Conservation (phyloP, 2,888 invertebrate genomes). For the Tiphia femorata region DNA sequence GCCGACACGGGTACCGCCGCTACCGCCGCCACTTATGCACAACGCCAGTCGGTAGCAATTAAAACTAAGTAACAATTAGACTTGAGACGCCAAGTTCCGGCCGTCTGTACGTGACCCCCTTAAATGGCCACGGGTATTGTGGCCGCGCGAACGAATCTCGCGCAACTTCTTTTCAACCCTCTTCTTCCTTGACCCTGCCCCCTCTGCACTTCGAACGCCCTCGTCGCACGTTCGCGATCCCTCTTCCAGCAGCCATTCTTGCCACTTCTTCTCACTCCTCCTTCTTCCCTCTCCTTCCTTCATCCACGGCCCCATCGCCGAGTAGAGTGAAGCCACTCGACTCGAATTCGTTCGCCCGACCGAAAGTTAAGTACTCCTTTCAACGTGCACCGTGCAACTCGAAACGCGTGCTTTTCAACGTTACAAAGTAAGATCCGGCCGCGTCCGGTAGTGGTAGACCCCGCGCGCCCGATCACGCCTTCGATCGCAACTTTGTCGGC, state of each 20-base stretch:
- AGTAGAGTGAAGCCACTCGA: no score
- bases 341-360: not conserved
- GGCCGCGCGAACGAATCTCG: conserved; percentile 18
- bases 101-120: conserved; percentile 51
- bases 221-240: conserved; percentile 9
- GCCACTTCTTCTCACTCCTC: not conserved
- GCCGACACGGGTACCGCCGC: no score
- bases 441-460: no score
- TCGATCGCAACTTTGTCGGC: conserved; percentile 31
- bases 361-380: conserved; percentile 21
- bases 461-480: conserved; percentile 23
- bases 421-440: conserved; percentile 12
- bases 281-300: not conserved
- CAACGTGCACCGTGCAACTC: conserved; percentile 12
- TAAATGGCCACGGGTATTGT: conserved; percentile 35
- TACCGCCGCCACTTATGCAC: conserved; percentile 51
- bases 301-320: not conserved
- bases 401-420: conserved; percentile 7
- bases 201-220: conserved; percentile 5
- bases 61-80: conserved; percentile 59
- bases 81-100: conserved; percentile 45
- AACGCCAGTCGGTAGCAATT: conserved; percentile 50
- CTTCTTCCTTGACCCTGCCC: conserved; percentile 3
- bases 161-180: conserved; percentile 14
- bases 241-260: conserved; percentile 2